phyloP scores from a whole-genome alignment of 2,888 invertebrate genomes.

The Balanococcus diminutus region DNA sequence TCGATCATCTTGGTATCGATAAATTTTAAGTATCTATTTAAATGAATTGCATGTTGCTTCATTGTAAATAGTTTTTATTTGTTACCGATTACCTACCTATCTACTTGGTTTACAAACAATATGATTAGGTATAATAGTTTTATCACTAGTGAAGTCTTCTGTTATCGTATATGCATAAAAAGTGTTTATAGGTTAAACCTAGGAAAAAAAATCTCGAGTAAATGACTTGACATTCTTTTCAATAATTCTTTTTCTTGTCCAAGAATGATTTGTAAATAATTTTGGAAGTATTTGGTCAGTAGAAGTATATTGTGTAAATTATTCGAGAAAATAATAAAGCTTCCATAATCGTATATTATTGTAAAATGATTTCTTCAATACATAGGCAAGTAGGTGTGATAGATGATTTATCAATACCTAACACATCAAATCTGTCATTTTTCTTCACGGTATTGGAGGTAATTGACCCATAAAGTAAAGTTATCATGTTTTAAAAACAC shows the following conservation, averaged over 20 bases:
- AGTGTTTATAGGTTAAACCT: not conserved
- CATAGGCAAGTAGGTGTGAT: too few relatives aligned
- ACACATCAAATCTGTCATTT: too few relatives aligned
- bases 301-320: not conserved
- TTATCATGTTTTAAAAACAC: too few relatives aligned
- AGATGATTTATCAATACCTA: too few relatives aligned
- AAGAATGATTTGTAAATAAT: not conserved
- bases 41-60: not conserved
- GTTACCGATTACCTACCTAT: not conserved
- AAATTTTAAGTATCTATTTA: not conserved
- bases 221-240: slow-evolving; percentile 4
- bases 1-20: not conserved
- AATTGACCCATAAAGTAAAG: too few relatives aligned
- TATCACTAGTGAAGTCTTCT: not conserved
- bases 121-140: not conserved
- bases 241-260: not conserved
- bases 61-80: not conserved
- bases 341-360: too few relatives aligned
- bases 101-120: not conserved
- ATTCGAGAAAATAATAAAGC: too few relatives aligned
- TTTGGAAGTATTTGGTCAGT: not conserved
- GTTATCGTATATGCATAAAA: not conserved
- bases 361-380: too few relatives aligned
- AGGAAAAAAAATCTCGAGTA: not conserved
- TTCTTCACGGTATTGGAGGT: too few relatives aligned